Evolutionary conservation across 2,888 invertebrate species (phyloP).

Genomic region (Cerastoderma edule): DNA sequence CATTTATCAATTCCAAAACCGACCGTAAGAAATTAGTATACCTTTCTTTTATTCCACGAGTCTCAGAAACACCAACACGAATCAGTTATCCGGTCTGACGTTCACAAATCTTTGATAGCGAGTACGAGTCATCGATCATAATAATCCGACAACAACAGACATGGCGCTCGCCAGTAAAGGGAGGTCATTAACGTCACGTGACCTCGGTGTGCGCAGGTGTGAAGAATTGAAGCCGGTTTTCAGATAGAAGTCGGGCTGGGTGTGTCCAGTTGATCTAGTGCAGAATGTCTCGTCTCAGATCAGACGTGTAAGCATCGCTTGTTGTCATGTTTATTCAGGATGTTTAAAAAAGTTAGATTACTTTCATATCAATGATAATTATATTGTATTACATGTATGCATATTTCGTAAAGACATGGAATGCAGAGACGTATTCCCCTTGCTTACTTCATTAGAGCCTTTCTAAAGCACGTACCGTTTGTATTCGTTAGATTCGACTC

Average conservation of each 20-base stretch:
- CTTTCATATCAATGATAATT: background rate
- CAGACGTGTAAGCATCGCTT: background rate
- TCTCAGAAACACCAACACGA: background rate
- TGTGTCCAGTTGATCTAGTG: background rate
- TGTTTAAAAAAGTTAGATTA: background rate
- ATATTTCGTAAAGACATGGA: too few species aligned
- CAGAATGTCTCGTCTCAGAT: too few species aligned
- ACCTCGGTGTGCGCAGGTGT: background rate
- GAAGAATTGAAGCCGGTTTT: background rate
- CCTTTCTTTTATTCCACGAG: background rate
- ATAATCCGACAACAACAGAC: constrained; percentile 17
- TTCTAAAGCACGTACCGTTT: too few species aligned
- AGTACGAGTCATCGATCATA: background rate
- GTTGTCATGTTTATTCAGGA: background rate
- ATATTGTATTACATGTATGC: background rate
- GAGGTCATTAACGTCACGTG: constrained; percentile 20
- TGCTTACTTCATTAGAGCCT: too few species aligned
- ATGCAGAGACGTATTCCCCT: too few species aligned
- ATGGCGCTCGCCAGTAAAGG: constrained; percentile 14
- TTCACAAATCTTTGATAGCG: background rate
- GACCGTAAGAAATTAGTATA: background rate
- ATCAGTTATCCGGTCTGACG: background rate
- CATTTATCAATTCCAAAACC: too few species aligned
- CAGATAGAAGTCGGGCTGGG: background rate
- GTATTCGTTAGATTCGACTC: too few species aligned